These are phyloP conservation scores for Cheilosia impressa DNA, from an alignment of 2,888 invertebrate species.

Conservation along the genomic window DNA sequence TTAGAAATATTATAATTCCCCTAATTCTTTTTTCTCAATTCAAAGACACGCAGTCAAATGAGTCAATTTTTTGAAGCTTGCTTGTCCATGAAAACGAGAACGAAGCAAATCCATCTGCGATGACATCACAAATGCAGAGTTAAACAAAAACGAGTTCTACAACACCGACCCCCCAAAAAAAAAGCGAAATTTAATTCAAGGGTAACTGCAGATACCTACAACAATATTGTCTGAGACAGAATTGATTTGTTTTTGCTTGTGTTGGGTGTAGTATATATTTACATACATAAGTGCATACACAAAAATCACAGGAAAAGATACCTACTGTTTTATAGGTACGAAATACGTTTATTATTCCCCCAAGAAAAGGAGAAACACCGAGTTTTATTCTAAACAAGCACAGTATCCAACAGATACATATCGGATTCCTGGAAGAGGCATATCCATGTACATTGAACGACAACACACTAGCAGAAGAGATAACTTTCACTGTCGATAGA, in stretches of 20 bases:
- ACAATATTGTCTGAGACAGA: not conserved
- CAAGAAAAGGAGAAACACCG: constrained; percentile 1
- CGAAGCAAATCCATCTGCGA: constrained; percentile 29
- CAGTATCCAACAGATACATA: constrained; percentile 23
- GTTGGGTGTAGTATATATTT: too few relatives aligned
- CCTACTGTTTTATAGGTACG: not conserved
- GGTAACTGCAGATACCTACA: constrained; percentile 4
- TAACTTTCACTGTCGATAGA: constrained; percentile 24
- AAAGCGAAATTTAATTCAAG: constrained; percentile 39
- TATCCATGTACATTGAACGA: constrained; percentile 5
- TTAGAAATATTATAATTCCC: too few relatives aligned
- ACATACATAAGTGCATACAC: not conserved
- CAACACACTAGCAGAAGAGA: constrained; percentile 5
- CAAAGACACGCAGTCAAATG: constrained; percentile 5
- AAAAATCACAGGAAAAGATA: constrained; percentile 1
- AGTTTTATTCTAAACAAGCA: constrained; percentile 14
- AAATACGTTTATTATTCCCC: not conserved
- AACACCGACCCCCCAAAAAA: not conserved
- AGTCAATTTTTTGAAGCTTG: constrained; percentile 24
- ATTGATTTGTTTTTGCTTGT: too few relatives aligned
- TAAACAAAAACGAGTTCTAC: constrained; percentile 41
- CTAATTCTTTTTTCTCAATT: too few relatives aligned
- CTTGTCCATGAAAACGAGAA: not conserved
- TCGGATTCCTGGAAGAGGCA: not conserved
- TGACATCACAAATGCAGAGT: constrained; percentile 51